These are phyloP conservation scores for Intellagama lesueurii DNA, from an alignment of 2,797 vertebrate species.

Conservation along the genomic window DNA sequence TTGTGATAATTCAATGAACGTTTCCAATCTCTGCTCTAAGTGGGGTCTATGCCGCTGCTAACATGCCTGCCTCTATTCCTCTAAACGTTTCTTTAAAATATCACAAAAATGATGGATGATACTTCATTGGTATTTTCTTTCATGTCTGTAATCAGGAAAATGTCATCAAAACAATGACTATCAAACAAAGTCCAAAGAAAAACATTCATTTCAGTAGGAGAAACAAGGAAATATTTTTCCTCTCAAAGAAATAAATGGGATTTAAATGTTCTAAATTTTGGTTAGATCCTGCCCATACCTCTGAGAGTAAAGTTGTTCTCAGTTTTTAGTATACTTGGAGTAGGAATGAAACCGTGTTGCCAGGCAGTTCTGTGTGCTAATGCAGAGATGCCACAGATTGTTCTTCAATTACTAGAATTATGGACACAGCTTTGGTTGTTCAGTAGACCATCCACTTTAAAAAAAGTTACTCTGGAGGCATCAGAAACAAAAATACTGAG, in stretches of 20 bases:
- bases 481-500: background rate
- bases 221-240: background rate
- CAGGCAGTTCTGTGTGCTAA: background rate
- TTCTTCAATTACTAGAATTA: background rate
- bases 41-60: too few species aligned
- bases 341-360: slow-evolving; percentile 33
- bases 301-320: background rate
- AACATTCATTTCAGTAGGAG: background rate
- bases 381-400: background rate
- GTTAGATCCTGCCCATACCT: background rate
- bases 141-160: background rate
- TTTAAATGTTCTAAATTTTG: background rate
- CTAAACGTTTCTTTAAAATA: too few species aligned
- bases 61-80: too few species aligned
- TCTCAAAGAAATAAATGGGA: background rate
- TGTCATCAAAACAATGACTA: background rate
- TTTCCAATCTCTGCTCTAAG: too few species aligned
- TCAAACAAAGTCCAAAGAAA: background rate
- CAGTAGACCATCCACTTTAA: slow-evolving; percentile 4
- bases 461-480: background rate
- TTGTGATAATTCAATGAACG: too few species aligned
- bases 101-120: too few species aligned
- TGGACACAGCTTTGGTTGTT: background rate
- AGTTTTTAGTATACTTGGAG: background rate
- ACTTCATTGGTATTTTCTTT: too few species aligned